Evolutionary conservation across 1,140 invertebrate genomes (phyloP).

Genomic region (Penaeus japonicus): DNA sequence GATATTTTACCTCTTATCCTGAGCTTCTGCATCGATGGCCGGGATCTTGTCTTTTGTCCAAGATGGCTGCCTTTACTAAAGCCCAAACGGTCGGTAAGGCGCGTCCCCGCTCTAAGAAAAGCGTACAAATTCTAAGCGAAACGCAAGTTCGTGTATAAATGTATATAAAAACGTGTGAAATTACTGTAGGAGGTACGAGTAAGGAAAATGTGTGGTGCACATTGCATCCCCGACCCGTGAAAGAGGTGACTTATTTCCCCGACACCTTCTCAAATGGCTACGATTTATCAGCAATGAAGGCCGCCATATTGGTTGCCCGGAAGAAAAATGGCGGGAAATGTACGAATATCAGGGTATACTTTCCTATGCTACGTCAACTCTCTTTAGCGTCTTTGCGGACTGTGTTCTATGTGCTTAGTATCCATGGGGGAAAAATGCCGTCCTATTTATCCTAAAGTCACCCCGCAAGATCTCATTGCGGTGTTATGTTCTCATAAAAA

Average conservation of each 20-base stretch:
- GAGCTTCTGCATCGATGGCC: too few relatives aligned
- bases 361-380: slow-evolving; percentile 35
- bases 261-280: slow-evolving; percentile 57
- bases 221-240: slow-evolving; percentile 45
- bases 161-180: slow-evolving; percentile 28
- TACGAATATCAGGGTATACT: slow-evolving; percentile 54
- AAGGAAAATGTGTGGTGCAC: slow-evolving; percentile 31
- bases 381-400: neutral
- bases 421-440: too few relatives aligned
- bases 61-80: too few relatives aligned
- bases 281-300: slow-evolving; percentile 58
- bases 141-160: neutral
- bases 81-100: too few relatives aligned
- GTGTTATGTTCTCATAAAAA: slow-evolving; percentile 9
- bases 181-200: neutral
- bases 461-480: neutral
- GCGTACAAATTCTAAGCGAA: too few relatives aligned
- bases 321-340: slow-evolving; percentile 56
- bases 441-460: too few relatives aligned
- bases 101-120: too few relatives aligned
- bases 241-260: slow-evolving; percentile 58
- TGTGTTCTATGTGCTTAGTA: neutral
- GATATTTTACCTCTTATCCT: too few relatives aligned
- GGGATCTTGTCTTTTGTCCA: too few relatives aligned
- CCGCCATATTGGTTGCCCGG: slow-evolving; percentile 55